phyloP scores from a whole-genome alignment of 2,888 invertebrate genomes.

The Graphium colonna region DNA sequence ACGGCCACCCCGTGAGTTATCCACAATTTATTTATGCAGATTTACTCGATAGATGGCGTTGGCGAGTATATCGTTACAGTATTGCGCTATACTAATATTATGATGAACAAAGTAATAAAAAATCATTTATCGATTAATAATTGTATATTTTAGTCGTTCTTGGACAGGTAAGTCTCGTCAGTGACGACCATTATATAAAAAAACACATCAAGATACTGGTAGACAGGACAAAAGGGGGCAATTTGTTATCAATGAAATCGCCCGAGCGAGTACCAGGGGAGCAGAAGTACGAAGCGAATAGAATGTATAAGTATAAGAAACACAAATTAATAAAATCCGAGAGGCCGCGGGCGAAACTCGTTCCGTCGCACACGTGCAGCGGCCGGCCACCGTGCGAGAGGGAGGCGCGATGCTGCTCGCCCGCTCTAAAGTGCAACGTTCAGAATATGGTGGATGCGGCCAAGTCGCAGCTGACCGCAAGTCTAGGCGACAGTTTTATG shows the following conservation, averaged over 20 bases:
- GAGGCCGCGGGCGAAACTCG: slow-evolving; percentile 65
- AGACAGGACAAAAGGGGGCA: slow-evolving; percentile 70
- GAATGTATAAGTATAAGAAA: slow-evolving; percentile 54
- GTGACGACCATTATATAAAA: too few relatives aligned
- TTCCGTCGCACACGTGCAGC: slow-evolving; percentile 74
- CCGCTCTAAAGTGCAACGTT: slow-evolving; percentile 49
- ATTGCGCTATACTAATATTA: too few relatives aligned
- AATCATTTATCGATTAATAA: too few relatives aligned
- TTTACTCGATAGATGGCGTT: too few relatives aligned
- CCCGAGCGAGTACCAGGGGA: slow-evolving; percentile 54
- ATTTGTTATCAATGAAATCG: slow-evolving; percentile 75
- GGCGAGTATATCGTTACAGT: too few relatives aligned
- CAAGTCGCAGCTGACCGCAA: slow-evolving; percentile 32
- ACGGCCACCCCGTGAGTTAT: too few relatives aligned
- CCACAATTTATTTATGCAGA: too few relatives aligned
- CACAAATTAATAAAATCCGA: slow-evolving; percentile 77
- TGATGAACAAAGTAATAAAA: too few relatives aligned
- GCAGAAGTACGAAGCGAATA: slow-evolving; percentile 51
- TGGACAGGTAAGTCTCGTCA: too few relatives aligned
- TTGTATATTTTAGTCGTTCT: too few relatives aligned
- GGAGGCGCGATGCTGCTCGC: slow-evolving; percentile 39
- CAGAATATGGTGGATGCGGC: slow-evolving; percentile 50
- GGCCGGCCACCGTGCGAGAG: slow-evolving; percentile 51
- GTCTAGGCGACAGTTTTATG: slow-evolving; percentile 30
- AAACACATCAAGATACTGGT: slow-evolving; percentile 45